phyloP scores from a whole-genome alignment of 2,113 vertebrate genomes.

The Gymnorhina tibicen region DNA sequence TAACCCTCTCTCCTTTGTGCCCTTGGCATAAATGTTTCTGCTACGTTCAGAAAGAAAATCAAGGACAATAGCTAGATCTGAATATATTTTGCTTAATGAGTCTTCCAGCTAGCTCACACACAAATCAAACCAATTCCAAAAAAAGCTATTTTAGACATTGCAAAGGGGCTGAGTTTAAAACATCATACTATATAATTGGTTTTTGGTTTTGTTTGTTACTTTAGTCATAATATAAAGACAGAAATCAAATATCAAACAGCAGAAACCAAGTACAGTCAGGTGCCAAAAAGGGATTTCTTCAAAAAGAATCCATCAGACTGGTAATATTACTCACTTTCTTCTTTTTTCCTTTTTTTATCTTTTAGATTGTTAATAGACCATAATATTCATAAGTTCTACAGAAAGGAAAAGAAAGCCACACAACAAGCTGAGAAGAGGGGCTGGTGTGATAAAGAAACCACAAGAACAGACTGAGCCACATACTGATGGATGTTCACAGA shows the following conservation, averaged over 20 bases:
- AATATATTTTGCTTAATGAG: not conserved
- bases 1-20: not conserved
- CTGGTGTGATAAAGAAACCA: not conserved
- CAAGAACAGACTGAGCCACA: not conserved
- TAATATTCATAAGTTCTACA: not conserved
- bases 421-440: not conserved
- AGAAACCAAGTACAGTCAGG: not conserved
- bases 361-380: not conserved
- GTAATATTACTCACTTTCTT: not conserved
- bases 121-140: not conserved
- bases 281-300: not conserved
- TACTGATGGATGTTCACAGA: not conserved
- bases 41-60: not conserved
- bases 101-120: not conserved
- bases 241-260: not conserved
- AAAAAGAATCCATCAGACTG: not conserved
- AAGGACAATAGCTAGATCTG: not conserved
- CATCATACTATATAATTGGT: not conserved
- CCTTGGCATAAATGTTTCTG: not conserved
- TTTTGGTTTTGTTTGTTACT: not conserved
- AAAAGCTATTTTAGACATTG: not conserved
- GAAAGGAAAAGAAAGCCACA: not conserved
- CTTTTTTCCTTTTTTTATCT: not conserved
- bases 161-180: not conserved
- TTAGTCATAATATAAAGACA: not conserved